Base-by-base conservation (phyloP, 2,113 vertebrate species). In the Oreochromis niloticus region DNA sequence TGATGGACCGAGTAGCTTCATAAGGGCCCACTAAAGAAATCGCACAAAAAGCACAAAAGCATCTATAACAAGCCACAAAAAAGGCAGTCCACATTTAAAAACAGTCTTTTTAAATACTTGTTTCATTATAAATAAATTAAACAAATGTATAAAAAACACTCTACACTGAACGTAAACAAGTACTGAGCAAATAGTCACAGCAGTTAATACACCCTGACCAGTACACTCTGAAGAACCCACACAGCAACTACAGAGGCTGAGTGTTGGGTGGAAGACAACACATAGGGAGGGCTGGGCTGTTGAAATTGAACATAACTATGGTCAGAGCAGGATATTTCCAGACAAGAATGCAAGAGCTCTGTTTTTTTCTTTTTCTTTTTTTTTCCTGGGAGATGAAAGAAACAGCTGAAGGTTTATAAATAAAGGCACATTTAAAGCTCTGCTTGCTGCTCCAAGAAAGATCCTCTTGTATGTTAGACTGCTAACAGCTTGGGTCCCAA, bases 321-420 rank as follows among this genome's bases (percentile, higher is more conserved):
- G 95, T 96, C 88, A 90, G 94, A 94, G 95, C 92, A 91, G 85
- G 96, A 95, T 97, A 97, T 97, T 97, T 97, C 90, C 92, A 96
- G 96, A 95, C 88, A 93, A 95, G 96, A 96, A 96, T 96, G 96
- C 88, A 88, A 95, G 91, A 89, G 90, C 90, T 95, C 89, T 88
- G 80, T 92, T 89, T 95, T 88, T 52, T 11, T 89, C 3, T 55
- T 3, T 57, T 24, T 36, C 50, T 6, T 17, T 46, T 46, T 82
- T 54, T 80, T 85, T 75, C 92, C 91, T 93, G 90, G 87, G 89
- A 94, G 91, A 95, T 96, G 95, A 95, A 95, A 96, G 94, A 96
- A 96, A 96, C 96, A 97, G 96, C 96, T 97, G 96, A 95, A 87
- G 95, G 94, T 94, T 93, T 97, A 96, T 96, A 97, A 97, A 97